Evolutionary conservation across 2,888 invertebrate genomes (phyloP), one percentile per base, ranked within the genome.

Genomic region (Nipponacmea schrenckii): DNA sequence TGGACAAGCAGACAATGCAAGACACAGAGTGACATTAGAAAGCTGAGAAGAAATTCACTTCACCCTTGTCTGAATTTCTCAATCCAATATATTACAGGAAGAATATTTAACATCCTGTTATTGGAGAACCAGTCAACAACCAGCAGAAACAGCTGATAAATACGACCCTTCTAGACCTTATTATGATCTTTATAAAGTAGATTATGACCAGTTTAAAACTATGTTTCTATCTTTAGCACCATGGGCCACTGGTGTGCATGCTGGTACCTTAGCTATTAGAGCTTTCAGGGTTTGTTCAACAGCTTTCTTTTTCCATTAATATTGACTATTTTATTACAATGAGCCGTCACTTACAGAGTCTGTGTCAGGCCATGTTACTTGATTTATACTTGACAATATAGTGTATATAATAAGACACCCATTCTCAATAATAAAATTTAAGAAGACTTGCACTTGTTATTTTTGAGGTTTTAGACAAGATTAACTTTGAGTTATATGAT

Each of bases 161-260:
- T 89, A 86, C 77, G 95, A 95, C 89, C 92, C 94, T 0, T 90
- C 93, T 1, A 92, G 94, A 82, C 95, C 94, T 26, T 95, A 95
- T 0, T 95, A 95, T 85, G 96, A 96, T 86, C 88, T 89, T 71
- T 96, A 96, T 87, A 92, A 93, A 86, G 91, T 98, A 2, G 97
- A 98, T 90, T 97, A 93, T 89, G 94, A 95, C 77, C 94, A 96
- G 86, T 98, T 98, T 90, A 93, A 94, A 80, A 93, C 94, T 69
- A 91, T 98, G 72, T 96, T 96, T 89, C 92, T 93, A 17, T 94
- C 94, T 0, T 90, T 98, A 39, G 95, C 96, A 2, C 96, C 97
- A 0, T 98, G 98, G 98, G 95, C 95, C 10, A 93, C 92, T 81
- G 95, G 95, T 1, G 92, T 92, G 74, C 93, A 93, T 78, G 93